A percentile compares a stretch with the other conserved stretches of the same genome.
Conservation (phyloP, 53 echinoderm and acorn worm species). For the Paracentrotus lividus region DNA sequence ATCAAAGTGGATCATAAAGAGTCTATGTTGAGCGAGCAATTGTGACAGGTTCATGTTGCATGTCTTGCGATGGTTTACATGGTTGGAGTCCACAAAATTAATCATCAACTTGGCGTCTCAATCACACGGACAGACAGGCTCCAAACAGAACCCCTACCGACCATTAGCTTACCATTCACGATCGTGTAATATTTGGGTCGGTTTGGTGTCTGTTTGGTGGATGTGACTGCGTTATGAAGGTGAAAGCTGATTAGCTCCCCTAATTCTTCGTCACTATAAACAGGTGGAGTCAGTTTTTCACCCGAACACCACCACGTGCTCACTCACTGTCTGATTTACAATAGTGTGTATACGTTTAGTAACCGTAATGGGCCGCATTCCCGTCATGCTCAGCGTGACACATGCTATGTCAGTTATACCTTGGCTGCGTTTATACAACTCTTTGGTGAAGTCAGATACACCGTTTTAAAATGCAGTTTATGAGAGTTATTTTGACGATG, state of each 20-base stretch:
- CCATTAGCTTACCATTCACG: no score
- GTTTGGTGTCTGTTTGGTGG: no score
- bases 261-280: not conserved
- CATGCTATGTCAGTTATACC: slow-evolving; percentile 34
- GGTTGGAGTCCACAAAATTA: not conserved
- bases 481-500: no score
- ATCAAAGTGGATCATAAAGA: not conserved
- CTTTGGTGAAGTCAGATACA: no score
- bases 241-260: not conserved
- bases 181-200: no score
- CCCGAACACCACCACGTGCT: slow-evolving; percentile 6
- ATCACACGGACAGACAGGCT: no score
- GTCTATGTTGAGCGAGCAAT: not conserved
- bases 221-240: no score
- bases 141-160: no score
- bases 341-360: slow-evolving; percentile 18
- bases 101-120: no score
- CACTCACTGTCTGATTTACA: slow-evolving; percentile 29
- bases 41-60: not conserved
- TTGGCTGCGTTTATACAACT: no score
- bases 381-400: not conserved
- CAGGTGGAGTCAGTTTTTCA: slow-evolving; percentile 33
- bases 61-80: not conserved
- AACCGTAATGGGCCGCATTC: not conserved
- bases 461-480: no score